Conservation (phyloP, 1,140 invertebrate species). For the Vanessa atalanta region DNA sequence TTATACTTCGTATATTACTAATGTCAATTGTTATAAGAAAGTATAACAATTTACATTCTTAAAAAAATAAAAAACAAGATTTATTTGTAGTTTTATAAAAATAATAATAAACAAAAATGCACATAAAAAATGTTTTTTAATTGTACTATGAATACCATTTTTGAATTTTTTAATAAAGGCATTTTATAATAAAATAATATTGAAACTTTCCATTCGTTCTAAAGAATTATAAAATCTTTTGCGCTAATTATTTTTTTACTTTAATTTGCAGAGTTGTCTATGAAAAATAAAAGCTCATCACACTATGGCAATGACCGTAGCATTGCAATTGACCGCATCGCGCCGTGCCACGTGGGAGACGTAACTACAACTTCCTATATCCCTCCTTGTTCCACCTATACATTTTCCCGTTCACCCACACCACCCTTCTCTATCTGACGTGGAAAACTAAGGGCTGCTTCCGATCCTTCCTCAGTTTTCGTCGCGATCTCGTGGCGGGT, state of each 20-base stretch:
- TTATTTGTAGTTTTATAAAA: no score
- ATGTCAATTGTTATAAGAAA: no score
- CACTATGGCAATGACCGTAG: slow-evolving; percentile 74
- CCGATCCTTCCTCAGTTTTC: slow-evolving; percentile 63
- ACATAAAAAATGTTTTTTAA: no score
- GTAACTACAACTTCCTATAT: slow-evolving; percentile 52
- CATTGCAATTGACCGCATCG: slow-evolving; percentile 74
- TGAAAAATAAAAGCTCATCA: slow-evolving; percentile 30
- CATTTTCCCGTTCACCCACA: slow-evolving; percentile 38
- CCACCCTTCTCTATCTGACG: slow-evolving; percentile 55
- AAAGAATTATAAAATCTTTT: neutral
- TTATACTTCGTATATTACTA: no score
- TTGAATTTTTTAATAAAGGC: neutral
- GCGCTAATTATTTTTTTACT: neutral
- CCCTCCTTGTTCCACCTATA: slow-evolving; percentile 48
- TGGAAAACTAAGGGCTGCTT: slow-evolving; percentile 68
- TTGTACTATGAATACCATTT: no score
- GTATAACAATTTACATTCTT: no score
- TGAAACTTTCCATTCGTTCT: neutral
- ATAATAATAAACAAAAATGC: no score
- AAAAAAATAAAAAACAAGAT: no score
- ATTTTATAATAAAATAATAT: neutral
- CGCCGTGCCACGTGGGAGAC: slow-evolving; percentile 67
- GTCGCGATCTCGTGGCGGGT: slow-evolving; percentile 49
- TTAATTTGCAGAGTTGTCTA: neutral